Percentiles rank a stretch among this genome's conserved stretches.
phyloP scores from a whole-genome alignment of 1,140 invertebrate species.

The Linepithema humile region DNA sequence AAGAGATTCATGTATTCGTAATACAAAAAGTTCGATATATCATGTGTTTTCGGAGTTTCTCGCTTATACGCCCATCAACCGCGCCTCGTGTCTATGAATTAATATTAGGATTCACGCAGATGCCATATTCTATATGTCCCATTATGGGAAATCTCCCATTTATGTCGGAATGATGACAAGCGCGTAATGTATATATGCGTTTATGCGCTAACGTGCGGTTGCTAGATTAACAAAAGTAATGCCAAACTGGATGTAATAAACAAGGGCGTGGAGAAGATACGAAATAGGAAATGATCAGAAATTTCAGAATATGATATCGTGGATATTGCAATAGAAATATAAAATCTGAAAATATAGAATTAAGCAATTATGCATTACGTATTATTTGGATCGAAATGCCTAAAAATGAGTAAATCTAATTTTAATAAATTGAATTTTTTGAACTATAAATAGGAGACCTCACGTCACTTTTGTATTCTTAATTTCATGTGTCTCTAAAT shows the following conservation, averaged over 20 bases:
- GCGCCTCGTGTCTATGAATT: not conserved
- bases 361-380: not conserved
- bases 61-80: not conserved
- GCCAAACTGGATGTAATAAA: constrained; percentile 6
- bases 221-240: constrained; percentile 56
- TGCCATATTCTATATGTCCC: not conserved
- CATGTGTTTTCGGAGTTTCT: not conserved
- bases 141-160: constrained; percentile 1
- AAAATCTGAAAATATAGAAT: not conserved
- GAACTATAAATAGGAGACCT: not conserved
- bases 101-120: not conserved
- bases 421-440: not conserved
- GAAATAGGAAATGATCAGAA: constrained; percentile 4
- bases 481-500: not conserved
- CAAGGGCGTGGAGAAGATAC: not conserved
- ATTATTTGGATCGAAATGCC: not conserved
- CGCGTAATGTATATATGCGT: not conserved
- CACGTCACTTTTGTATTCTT: not conserved
- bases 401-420: too few relatives aligned
- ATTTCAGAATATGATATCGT: not conserved
- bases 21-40: not conserved
- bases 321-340: not conserved
- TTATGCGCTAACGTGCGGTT: not conserved
- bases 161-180: not conserved
- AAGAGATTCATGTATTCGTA: not conserved